Percentiles rank a stretch among this genome's conserved stretches.
Conservation (phyloP, 2,113 vertebrate species). For the Melanotaenia duboulayi region DNA sequence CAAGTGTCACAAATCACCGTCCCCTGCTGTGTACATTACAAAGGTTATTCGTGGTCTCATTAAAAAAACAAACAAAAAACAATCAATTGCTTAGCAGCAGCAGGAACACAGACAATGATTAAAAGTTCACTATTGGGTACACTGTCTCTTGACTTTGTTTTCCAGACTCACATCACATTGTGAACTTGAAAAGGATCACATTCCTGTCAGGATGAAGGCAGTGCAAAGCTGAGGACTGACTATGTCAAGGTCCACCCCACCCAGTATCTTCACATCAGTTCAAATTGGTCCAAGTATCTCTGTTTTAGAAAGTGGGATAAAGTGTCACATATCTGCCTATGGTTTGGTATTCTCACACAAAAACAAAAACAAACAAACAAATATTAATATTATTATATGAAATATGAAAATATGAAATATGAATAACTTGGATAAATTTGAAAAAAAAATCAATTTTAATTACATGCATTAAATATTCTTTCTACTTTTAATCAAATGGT, state of each 20-base stretch:
- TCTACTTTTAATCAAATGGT: not conserved
- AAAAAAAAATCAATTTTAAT: not conserved
- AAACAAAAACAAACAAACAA: no score
- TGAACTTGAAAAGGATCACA: slow-evolving; percentile 48
- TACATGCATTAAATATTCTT: not conserved
- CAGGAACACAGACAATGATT: slow-evolving; percentile 52
- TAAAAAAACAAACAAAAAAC: slow-evolving; percentile 70
- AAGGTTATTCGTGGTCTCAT: slow-evolving; percentile 52
- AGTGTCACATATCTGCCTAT: no score
- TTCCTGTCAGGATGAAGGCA: slow-evolving; percentile 60
- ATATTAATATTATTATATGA: no score
- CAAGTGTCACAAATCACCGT: slow-evolving; percentile 52
- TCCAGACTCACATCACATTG: slow-evolving; percentile 47
- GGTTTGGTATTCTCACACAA: no score
- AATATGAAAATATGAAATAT: no score
- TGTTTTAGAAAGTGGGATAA: slow-evolving; percentile 14
- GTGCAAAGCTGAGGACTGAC: slow-evolving; percentile 18
- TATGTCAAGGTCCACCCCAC: slow-evolving; percentile 10
- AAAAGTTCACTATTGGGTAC: slow-evolving; percentile 55
- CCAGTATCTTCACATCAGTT: slow-evolving; percentile 11
- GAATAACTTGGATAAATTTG: not conserved
- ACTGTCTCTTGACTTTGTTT: slow-evolving; percentile 59
- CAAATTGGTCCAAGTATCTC: slow-evolving; percentile 28
- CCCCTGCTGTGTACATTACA: slow-evolving; percentile 54
- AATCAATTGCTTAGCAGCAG: slow-evolving; percentile 61